Conservation (phyloP, 2,888 invertebrate genomes). For the Heliconius sara region DNA sequence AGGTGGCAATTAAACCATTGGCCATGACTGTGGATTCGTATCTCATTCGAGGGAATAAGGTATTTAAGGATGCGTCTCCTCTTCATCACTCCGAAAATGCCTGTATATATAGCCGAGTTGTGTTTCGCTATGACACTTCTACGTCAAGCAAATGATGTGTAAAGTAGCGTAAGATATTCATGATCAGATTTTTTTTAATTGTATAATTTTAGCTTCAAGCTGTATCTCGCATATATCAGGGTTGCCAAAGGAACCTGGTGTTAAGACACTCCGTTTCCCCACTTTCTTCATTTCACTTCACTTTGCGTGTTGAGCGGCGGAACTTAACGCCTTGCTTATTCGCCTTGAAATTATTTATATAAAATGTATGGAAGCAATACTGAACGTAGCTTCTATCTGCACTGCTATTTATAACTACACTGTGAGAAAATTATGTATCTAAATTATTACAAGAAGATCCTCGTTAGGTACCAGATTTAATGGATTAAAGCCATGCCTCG, state of each 20-base stretch:
- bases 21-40: neutral
- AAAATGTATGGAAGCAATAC: neutral
- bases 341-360: too few relatives aligned
- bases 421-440: neutral
- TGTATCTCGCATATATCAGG: too few relatives aligned
- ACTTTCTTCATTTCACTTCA: too few relatives aligned
- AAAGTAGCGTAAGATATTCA: too few relatives aligned
- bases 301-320: too few relatives aligned
- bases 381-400: neutral
- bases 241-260: too few relatives aligned
- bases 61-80: neutral
- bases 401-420: neutral
- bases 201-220: too few relatives aligned
- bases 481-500: constrained; percentile 8
- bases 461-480: constrained; percentile 8
- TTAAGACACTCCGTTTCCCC: too few relatives aligned
- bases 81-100: too few relatives aligned
- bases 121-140: neutral
- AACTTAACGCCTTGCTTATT: too few relatives aligned
- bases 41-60: neutral
- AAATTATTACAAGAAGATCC: neutral
- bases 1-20: neutral
- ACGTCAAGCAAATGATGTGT: too few relatives aligned
- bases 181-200: too few relatives aligned
- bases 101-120: neutral